phyloP scores from a whole-genome alignment of 2,113 vertebrate species.

The Telmatochromis brichardi region DNA sequence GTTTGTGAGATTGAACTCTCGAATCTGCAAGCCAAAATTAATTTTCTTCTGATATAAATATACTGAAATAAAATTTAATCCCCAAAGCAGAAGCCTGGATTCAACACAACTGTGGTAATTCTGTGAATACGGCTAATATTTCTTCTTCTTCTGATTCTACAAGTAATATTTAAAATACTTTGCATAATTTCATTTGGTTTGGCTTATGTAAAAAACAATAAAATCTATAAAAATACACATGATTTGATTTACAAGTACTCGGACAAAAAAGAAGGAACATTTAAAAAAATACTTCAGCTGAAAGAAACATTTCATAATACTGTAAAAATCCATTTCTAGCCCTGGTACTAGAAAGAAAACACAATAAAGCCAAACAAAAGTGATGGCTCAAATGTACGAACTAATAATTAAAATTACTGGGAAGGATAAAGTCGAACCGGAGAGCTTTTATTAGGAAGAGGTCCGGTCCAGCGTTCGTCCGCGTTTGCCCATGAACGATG shows the following conservation, averaged over 20 bases:
- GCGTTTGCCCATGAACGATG: constrained; percentile 57
- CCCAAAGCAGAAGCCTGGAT: background rate
- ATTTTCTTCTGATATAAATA: background rate
- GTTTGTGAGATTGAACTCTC: background rate
- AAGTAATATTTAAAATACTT: background rate
- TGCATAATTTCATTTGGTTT: background rate
- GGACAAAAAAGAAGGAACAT: background rate
- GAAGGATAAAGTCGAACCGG: background rate
- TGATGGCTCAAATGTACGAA: background rate
- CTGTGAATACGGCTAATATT: background rate
- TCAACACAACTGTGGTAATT: background rate
- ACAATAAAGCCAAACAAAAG: background rate
- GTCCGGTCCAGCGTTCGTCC: constrained; percentile 18
- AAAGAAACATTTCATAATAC: background rate
- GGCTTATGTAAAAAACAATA: background rate
- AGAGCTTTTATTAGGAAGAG: background rate
- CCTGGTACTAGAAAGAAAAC: background rate
- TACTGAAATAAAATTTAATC: background rate
- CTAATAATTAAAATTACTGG: background rate
- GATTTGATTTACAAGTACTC: background rate
- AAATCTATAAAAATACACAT: background rate
- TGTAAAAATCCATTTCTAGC: background rate
- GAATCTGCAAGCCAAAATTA: background rate
- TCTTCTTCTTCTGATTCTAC: background rate
- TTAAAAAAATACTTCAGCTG: background rate